Evolutionary conservation across 2,797 vertebrate species (phyloP).

Genomic region (Typhlichthys eigenmanni): DNA sequence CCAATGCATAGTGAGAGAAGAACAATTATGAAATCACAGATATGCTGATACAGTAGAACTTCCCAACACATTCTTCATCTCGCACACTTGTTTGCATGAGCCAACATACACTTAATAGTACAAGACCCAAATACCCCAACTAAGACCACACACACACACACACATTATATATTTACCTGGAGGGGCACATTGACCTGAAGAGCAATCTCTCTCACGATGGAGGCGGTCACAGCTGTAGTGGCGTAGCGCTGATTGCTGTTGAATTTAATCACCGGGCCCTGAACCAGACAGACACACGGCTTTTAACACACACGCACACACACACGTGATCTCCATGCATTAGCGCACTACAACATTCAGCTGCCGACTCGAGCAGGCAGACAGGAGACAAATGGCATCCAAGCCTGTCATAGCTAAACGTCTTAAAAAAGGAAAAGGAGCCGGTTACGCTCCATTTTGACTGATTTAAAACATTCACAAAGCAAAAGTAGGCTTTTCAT

Average conservation of each 20-base stretch:
- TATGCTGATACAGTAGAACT: too few species aligned
- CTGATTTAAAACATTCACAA: neutral
- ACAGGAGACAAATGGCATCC: neutral
- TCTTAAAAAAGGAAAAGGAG: too few species aligned
- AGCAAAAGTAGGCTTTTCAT: neutral
- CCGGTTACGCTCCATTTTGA: too few species aligned
- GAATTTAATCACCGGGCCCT: constrained; percentile 96
- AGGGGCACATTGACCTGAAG: constrained; percentile 82
- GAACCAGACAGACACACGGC: constrained; percentile 14
- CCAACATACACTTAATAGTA: neutral
- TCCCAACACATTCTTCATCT: neutral
- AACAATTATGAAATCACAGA: too few species aligned
- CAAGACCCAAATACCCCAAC: too few species aligned
- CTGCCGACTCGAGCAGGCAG: neutral
- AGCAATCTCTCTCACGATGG: constrained; percentile 86
- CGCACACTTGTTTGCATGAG: too few species aligned
- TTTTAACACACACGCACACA: too few species aligned
- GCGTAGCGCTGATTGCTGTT: constrained; percentile 97
- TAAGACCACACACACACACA: constrained; percentile 5
- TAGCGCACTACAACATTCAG: neutral
- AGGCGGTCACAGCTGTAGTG: constrained; percentile 90
- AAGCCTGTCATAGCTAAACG: too few species aligned
- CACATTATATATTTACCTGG: constrained; percentile 77
- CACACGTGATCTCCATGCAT: neutral
- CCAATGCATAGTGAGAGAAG: too few species aligned